phyloP scores from a whole-genome alignment of 2,888 invertebrate species.

The Geophilus truncorum region DNA sequence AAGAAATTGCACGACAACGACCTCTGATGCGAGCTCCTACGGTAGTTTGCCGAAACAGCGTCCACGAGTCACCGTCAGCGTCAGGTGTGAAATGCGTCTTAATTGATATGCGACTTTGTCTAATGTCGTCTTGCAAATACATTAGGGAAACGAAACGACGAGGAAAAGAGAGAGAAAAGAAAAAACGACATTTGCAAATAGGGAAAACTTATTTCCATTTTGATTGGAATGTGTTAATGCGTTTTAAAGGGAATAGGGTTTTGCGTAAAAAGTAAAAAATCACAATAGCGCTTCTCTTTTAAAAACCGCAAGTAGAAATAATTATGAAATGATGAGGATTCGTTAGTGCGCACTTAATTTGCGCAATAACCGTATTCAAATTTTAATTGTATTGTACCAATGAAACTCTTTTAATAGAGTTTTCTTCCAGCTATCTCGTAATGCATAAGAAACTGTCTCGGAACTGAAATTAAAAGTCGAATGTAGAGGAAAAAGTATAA shows the following conservation, averaged over 20 bases:
- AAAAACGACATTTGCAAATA: neutral
- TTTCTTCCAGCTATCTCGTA: neutral
- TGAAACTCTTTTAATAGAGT: neutral
- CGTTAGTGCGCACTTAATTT: slow-evolving; percentile 13
- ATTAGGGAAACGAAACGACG: neutral
- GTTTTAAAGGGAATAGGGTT: neutral
- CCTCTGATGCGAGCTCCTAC: neutral
- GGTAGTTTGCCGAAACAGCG: neutral
- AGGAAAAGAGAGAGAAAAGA: neutral
- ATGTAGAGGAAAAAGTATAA: neutral
- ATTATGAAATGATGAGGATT: slow-evolving; percentile 16
- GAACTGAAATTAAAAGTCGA: neutral
- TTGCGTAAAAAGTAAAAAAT: neutral
- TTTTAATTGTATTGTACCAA: slow-evolving; percentile 7
- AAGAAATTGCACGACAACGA: neutral
- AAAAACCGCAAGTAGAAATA: slow-evolving; percentile 19
- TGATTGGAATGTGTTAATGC: slow-evolving; percentile 23
- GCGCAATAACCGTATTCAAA: slow-evolving; percentile 12
- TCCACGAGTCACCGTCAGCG: neutral
- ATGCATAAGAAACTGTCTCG: neutral
- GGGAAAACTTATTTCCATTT: slow-evolving; percentile 21
- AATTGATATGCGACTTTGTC: neutral
- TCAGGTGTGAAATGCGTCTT: neutral
- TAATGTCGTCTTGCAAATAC: neutral
- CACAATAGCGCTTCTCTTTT: neutral